Conservation (phyloP, 2,113 vertebrate species). For the Lipophrys pholis region DNA sequence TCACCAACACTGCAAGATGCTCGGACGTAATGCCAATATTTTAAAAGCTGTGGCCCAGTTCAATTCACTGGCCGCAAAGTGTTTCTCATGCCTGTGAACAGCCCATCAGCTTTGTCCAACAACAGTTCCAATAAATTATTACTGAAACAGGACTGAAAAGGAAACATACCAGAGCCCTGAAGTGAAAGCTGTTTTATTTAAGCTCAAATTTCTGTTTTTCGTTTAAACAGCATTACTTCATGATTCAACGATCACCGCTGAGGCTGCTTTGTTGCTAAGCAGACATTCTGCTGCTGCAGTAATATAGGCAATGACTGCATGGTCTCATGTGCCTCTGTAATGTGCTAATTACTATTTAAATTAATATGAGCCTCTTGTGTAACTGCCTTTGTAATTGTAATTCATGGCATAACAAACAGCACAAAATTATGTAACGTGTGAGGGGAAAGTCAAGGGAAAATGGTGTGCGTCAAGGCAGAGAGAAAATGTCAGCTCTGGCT, state of each 20-base stretch:
- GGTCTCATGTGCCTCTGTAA: constrained; percentile 49
- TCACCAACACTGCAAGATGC: background rate
- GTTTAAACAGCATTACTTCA: background rate
- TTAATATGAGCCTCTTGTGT: constrained; percentile 38
- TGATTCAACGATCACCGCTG: background rate
- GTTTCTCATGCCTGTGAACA: background rate
- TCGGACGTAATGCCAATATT: too few species aligned
- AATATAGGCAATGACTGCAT: constrained; percentile 5
- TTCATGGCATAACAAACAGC: constrained; percentile 28
- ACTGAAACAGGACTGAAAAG: background rate
- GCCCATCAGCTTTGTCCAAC: background rate
- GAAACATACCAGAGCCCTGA: background rate
- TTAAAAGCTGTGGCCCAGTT: too few species aligned
- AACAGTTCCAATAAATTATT: background rate
- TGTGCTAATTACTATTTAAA: constrained; percentile 67
- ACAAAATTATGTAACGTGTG: constrained; percentile 14
- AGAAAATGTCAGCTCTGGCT: background rate
- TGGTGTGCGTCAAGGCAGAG: background rate
- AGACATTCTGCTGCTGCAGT: constrained; percentile 12
- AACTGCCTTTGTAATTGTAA: constrained; percentile 43
- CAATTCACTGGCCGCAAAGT: too few species aligned
- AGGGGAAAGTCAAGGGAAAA: constrained; percentile 3
- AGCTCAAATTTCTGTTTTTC: background rate
- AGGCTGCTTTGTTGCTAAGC: constrained; percentile 13
- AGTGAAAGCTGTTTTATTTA: background rate